A percentile compares a stretch with the other conserved stretches of the same genome.
These are phyloP conservation scores for Corythaixoides concolor DNA, from an alignment of 2,113 vertebrate genomes.

Conservation along the genomic window DNA sequence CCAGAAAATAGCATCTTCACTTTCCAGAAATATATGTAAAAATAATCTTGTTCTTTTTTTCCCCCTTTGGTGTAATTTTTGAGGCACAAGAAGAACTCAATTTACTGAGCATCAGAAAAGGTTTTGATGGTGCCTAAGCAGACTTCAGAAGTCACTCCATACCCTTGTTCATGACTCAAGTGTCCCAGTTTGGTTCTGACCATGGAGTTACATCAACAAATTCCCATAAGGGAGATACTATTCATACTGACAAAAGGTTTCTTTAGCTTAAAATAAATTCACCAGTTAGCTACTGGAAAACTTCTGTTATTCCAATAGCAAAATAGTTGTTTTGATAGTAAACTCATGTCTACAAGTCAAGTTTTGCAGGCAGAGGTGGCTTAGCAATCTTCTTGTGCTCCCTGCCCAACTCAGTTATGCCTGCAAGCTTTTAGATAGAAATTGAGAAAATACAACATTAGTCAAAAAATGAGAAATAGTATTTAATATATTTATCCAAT, in stretches of 20 bases:
- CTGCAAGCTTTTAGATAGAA: background rate
- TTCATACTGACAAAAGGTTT: background rate
- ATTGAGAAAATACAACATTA: background rate
- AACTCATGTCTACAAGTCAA: background rate
- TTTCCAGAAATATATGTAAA: background rate
- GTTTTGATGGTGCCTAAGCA: background rate
- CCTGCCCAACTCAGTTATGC: background rate
- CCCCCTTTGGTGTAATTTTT: background rate
- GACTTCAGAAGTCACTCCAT: background rate
- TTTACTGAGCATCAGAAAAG: background rate
- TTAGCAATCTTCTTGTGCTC: background rate
- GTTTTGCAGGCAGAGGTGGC: background rate
- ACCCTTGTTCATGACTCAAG: background rate
- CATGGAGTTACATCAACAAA: background rate
- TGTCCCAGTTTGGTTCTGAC: background rate
- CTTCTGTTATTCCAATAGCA: background rate
- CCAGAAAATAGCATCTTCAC: background rate
- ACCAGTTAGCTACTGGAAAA: background rate
- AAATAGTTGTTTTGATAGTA: background rate
- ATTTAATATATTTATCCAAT: background rate
- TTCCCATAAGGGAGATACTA: background rate
- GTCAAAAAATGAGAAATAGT: background rate
- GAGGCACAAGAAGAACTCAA: background rate
- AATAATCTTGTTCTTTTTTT: background rate
- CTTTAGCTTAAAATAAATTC: background rate